Conservation (phyloP, 2,888 invertebrate genomes). For the Lasius fuliginosus region DNA sequence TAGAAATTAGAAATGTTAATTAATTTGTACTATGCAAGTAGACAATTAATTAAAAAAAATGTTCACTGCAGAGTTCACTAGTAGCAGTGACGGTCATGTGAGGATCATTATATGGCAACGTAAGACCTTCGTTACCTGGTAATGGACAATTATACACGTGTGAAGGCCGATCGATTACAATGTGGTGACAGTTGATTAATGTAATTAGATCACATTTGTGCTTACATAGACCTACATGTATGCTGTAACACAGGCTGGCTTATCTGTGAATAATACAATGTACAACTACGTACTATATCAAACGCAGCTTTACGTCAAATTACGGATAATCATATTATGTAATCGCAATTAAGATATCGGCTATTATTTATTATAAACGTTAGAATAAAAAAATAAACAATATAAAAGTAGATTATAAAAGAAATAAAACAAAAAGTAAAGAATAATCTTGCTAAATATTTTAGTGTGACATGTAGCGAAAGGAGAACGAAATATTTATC, state of each 20-base stretch:
- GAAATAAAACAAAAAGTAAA: not conserved
- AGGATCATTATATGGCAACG: slow-evolving; percentile 42
- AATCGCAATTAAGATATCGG: not conserved
- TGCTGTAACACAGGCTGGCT: slow-evolving; percentile 33
- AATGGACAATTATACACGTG: slow-evolving; percentile 62
- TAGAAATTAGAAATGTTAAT: slow-evolving; percentile 50
- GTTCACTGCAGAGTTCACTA: not conserved
- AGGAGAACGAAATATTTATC: not conserved
- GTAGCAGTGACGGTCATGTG: not conserved
- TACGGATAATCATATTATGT: not conserved
- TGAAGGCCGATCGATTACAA: slow-evolving; percentile 69
- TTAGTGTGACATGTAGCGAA: not conserved
- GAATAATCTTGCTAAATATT: not conserved
- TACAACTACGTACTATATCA: not conserved
- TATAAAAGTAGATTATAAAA: not conserved
- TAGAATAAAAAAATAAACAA: not conserved
- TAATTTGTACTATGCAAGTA: slow-evolving; percentile 46
- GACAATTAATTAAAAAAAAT: slow-evolving; percentile 66
- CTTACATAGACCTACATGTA: slow-evolving; percentile 55
- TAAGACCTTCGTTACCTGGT: slow-evolving; percentile 60
- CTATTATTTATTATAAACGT: not conserved
- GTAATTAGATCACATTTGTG: slow-evolving; percentile 71
- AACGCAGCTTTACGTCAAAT: slow-evolving; percentile 1
- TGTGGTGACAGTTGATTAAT: slow-evolving; percentile 72
- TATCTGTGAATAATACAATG: slow-evolving; percentile 42